Conservation (phyloP, 92 coral and sea anemone species). For the Actinernus sp. region DNA sequence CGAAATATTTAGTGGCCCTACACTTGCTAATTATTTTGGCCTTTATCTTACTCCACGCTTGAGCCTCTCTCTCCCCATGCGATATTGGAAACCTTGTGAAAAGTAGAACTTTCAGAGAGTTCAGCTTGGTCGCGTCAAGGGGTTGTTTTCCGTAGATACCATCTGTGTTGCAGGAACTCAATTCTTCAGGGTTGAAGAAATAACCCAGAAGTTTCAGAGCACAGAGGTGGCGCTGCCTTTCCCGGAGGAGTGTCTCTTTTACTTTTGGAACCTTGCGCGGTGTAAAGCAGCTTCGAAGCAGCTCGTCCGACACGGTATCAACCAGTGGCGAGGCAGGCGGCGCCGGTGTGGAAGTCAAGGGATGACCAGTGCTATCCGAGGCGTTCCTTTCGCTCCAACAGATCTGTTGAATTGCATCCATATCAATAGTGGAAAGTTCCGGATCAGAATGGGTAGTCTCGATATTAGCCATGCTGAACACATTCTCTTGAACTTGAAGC, state of each 20-base stretch:
- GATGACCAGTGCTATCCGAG: too few species aligned
- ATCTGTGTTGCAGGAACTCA: conserved; percentile 7
- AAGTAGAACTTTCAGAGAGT: conserved; percentile 7
- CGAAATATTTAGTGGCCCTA: too few species aligned
- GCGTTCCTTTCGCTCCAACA: too few species aligned
- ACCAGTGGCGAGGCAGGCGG: too few species aligned
- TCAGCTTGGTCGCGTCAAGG: conserved; percentile 3
- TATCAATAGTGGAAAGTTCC: too few species aligned
- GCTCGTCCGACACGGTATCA: too few species aligned
- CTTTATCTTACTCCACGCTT: background rate
- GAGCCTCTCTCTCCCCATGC: background rate
- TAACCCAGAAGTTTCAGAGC: conserved; percentile 6
- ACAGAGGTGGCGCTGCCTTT: conserved; percentile 15
- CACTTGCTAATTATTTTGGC: conserved; percentile 4
- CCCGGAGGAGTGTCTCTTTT: background rate
- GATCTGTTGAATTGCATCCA: too few species aligned
- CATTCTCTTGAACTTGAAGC: too few species aligned
- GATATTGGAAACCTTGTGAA: background rate
- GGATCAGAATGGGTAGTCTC: too few species aligned
- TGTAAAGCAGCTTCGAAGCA: conserved; percentile 6
- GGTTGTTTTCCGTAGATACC: conserved; percentile 1
- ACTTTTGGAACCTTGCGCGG: background rate
- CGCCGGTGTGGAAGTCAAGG: too few species aligned
- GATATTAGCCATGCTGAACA: too few species aligned
- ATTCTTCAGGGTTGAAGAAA: conserved; percentile 11